A percentile compares a stretch with the other conserved stretches of the same genome.
phyloP scores from a whole-genome alignment of 2,797 vertebrate genomes.

The Mionectes olivaceus region DNA sequence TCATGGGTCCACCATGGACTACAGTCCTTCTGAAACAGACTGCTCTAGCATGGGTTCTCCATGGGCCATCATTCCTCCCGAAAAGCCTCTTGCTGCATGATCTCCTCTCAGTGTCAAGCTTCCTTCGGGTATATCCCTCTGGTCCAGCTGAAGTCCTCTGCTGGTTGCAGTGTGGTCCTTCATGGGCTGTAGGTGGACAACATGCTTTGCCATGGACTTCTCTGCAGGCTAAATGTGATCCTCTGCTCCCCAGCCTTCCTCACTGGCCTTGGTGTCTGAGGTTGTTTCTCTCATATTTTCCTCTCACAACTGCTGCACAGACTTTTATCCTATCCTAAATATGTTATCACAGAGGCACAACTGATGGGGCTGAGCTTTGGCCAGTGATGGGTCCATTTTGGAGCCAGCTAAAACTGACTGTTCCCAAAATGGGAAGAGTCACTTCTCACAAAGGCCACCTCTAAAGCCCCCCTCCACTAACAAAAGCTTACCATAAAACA shows the following conservation, averaged over 20 bases:
- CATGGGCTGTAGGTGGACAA: no score
- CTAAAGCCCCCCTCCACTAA: background rate
- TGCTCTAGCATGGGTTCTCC: background rate
- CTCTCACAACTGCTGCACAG: background rate
- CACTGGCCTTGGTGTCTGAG: background rate
- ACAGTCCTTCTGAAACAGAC: background rate
- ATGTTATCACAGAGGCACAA: background rate
- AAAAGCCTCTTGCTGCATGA: background rate
- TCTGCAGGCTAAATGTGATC: rapidly evolving
- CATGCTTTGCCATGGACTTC: rapidly evolving
- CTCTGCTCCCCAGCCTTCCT: background rate
- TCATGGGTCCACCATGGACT: background rate
- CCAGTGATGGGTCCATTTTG: background rate
- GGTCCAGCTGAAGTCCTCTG: background rate
- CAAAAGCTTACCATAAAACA: background rate
- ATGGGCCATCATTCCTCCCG: background rate
- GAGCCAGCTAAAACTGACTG: background rate
- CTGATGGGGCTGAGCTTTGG: background rate
- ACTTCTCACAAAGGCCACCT: background rate
- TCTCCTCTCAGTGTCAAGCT: background rate
- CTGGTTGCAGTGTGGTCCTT: background rate
- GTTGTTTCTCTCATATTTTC: background rate
- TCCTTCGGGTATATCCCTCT: background rate
- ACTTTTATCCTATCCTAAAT: background rate
- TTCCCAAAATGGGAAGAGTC: rapidly evolving